These are phyloP conservation scores for Hypomecis atomaria DNA, from an alignment of 2,888 invertebrate genomes.

Conservation along the genomic window DNA sequence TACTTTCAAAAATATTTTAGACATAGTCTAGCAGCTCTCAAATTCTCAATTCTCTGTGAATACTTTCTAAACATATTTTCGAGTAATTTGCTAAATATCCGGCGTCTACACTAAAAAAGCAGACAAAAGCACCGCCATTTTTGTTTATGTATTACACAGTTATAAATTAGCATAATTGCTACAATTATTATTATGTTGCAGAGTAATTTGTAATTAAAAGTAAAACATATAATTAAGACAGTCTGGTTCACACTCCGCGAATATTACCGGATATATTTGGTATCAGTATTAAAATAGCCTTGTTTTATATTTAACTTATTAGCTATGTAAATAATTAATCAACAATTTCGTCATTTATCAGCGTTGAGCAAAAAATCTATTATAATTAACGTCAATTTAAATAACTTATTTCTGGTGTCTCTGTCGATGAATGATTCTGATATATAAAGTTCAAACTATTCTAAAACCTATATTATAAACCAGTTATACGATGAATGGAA, in stretches of 20 bases:
- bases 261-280: neutral
- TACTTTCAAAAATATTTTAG: neutral
- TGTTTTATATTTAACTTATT: neutral
- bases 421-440: neutral
- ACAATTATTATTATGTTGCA: slow-evolving; percentile 29
- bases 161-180: slow-evolving; percentile 33
- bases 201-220: slow-evolving; percentile 23
- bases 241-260: slow-evolving; percentile 28
- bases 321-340: neutral
- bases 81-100: slow-evolving; percentile 18
- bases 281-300: neutral
- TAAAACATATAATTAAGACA: slow-evolving; percentile 25
- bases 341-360: neutral
- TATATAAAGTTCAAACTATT: no score
- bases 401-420: neutral
- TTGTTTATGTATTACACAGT: slow-evolving; percentile 25
- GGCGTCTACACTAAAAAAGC: slow-evolving; percentile 20
- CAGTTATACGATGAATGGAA: no score
- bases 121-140: slow-evolving; percentile 32
- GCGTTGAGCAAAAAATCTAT: no score
- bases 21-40: neutral
- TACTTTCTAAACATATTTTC: slow-evolving; percentile 22
- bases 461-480: no score
- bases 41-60: neutral
- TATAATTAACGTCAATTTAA: neutral